Percentiles rank a stretch among this genome's conserved stretches.
phyloP scores from a whole-genome alignment of 92 coral and sea anemone species.

The Galaxea fascicularis region DNA sequence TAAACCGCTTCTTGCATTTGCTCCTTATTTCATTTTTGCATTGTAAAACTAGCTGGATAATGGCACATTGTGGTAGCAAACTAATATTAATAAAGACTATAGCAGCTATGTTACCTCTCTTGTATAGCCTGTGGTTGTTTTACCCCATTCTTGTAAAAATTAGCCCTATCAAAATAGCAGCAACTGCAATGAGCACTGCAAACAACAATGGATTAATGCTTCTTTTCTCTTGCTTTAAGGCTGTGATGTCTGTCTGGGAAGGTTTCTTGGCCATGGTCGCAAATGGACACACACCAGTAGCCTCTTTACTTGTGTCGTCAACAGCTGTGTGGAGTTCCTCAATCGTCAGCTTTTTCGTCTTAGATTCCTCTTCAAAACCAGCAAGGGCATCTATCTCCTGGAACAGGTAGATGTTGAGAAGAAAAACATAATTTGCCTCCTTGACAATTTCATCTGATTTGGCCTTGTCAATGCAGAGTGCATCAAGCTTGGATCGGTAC shows the following conservation, averaged over 20 bases:
- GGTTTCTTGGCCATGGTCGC: slow-evolving; percentile 82
- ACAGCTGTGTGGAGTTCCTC: slow-evolving; percentile 25
- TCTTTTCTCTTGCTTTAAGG: slow-evolving; percentile 9
- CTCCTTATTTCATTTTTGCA: no score
- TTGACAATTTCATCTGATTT: slow-evolving; percentile 89
- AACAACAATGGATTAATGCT: slow-evolving; percentile 49
- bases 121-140: not conserved
- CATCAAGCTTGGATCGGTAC: slow-evolving; percentile 88
- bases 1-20: no score
- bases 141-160: slow-evolving; percentile 32
- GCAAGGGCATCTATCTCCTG: slow-evolving; percentile 84
- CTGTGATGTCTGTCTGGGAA: slow-evolving; percentile 24
- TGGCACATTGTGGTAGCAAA: no score
- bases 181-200: slow-evolving; percentile 60
- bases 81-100: no score
- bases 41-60: no score
- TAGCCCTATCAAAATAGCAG: slow-evolving; percentile 64
- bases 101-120: no score
- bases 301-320: slow-evolving; percentile 22
- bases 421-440: slow-evolving; percentile 84
- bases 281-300: slow-evolving; percentile 80
- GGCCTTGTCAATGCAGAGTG: slow-evolving; percentile 73
- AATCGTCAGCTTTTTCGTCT: slow-evolving; percentile 30
- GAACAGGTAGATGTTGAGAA: slow-evolving; percentile 86
- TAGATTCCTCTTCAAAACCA: slow-evolving; percentile 66